phyloP scores from a whole-genome alignment of 1,140 invertebrate genomes.

The Sweltsa coloradensis region DNA sequence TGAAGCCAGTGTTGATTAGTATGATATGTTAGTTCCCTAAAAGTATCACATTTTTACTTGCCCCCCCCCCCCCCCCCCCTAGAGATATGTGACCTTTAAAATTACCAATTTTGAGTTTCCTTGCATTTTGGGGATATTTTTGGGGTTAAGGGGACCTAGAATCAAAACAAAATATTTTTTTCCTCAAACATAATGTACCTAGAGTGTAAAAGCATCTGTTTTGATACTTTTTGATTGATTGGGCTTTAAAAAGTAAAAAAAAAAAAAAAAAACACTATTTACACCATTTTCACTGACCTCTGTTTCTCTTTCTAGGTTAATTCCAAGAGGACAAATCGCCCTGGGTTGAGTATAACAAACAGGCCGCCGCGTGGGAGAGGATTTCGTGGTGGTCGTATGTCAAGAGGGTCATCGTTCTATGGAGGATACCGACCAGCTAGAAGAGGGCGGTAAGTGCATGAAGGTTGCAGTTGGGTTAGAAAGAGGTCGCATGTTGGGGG shows the following conservation, averaged over 20 bases:
- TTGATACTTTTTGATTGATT: background rate
- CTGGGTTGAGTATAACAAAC: slow-evolving; percentile 91
- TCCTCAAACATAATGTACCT: background rate
- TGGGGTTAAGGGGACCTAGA: no score
- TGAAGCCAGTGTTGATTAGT: no score
- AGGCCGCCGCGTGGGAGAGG: slow-evolving; percentile 60
- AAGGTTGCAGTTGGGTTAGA: no score
- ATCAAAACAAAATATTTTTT: no score
- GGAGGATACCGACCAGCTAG: slow-evolving; percentile 18
- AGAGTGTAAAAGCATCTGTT: background rate
- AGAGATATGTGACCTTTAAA: no score
- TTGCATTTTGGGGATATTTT: no score
- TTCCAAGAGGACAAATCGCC: slow-evolving; percentile 94
- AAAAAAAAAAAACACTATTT: background rate
- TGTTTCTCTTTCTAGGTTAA: slow-evolving; percentile 59
- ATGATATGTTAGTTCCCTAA: no score
- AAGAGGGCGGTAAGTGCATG: slow-evolving; percentile 13
- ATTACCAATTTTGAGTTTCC: no score
- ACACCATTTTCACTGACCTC: slow-evolving; percentile 12
- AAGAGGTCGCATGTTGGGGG: no score
- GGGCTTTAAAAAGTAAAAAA: background rate
- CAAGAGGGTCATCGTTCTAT: slow-evolving; percentile 30
- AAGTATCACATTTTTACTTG: no score
- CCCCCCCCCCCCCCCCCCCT: no score
- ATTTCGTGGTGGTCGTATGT: slow-evolving; percentile 49